phyloP scores from a whole-genome alignment of 2,888 invertebrate species.

The Melanotus villosus region DNA sequence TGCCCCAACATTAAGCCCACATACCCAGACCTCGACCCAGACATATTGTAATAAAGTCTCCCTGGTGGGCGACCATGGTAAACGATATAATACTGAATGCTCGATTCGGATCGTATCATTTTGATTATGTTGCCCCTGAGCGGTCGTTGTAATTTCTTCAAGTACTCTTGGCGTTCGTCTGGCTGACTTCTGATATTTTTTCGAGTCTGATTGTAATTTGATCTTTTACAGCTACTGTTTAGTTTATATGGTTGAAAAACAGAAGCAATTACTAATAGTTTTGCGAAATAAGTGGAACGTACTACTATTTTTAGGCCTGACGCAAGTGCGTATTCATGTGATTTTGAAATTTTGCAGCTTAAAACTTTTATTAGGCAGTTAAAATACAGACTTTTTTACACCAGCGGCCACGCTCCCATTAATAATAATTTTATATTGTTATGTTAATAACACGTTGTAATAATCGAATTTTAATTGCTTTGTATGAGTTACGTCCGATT shows the following conservation, averaged over 20 bases:
- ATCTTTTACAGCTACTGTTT: too few relatives aligned
- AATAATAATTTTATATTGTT: background rate
- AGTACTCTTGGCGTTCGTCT: background rate
- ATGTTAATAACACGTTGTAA: background rate
- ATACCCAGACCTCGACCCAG: conserved; percentile 36
- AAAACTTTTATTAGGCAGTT: background rate
- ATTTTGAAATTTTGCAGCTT: background rate
- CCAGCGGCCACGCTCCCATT: background rate
- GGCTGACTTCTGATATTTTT: too few relatives aligned
- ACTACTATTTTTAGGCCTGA: background rate
- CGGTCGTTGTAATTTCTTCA: background rate
- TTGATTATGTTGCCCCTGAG: background rate
- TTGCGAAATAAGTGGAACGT: too few relatives aligned
- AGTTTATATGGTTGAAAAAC: too few relatives aligned
- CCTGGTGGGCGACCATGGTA: conserved; percentile 24
- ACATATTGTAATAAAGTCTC: conserved; percentile 23
- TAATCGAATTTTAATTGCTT: conserved; percentile 6
- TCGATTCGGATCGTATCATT: background rate
- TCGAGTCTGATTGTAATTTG: too few relatives aligned
- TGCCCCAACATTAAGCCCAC: conserved; percentile 22
- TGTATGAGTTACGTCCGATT: background rate
- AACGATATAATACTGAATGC: background rate
- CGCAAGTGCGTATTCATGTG: background rate
- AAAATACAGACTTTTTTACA: background rate
- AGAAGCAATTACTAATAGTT: too few relatives aligned